Base-by-base conservation (phyloP, 1,140 invertebrate genomes). In the Calycopis cecrops region DNA sequence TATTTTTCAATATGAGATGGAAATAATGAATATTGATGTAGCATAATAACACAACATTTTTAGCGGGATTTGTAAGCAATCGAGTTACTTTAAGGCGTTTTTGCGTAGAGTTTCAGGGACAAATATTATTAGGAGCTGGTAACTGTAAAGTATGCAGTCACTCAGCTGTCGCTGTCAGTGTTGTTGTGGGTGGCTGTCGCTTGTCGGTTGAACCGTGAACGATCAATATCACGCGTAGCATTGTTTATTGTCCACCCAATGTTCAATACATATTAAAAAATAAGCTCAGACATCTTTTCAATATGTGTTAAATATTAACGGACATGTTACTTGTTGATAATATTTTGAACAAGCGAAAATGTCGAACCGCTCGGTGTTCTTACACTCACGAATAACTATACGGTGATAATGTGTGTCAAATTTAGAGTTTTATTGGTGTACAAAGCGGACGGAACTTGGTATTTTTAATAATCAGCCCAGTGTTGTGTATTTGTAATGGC, bases 341-440 rank as follows among this genome's bases (percentile, higher is more conserved):
- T 28, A 28, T 28, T 28, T 3, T 28, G 6, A 16, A 44, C 40
- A 44, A 17, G 16, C 21, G 21, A 63, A 58, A 59, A 70, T 62
- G 56, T 57, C 52, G 33, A 55, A 42, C 44, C 21, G 34, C n/a
- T 57, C 40, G 37, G 47, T 54, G 56, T 63, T 60, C 51, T 60
- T 55, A 53, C 35, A 33, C 52, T 52, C 57, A 57, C 53, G 59
- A 60, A 65, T 62, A 63, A 68, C 59, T 69, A 54, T 63, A 56
- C 65, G 71, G 80, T 83, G 77, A 84, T 84, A 81, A 81, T 84
- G 79, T 76, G 80, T 84, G 80, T 84, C 80, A 86, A 86, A 86
- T 82, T 75, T 82, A 79, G 71, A 71, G 71, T 76, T 74, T 62
- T 72, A 69, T 69, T 76, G 72, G 61, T 74, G 68, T 68, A 47